Percentiles rank a stretch among this genome's conserved stretches.
phyloP scores from a whole-genome alignment of 2,888 invertebrate species.

The Priocnemis perturbator region DNA sequence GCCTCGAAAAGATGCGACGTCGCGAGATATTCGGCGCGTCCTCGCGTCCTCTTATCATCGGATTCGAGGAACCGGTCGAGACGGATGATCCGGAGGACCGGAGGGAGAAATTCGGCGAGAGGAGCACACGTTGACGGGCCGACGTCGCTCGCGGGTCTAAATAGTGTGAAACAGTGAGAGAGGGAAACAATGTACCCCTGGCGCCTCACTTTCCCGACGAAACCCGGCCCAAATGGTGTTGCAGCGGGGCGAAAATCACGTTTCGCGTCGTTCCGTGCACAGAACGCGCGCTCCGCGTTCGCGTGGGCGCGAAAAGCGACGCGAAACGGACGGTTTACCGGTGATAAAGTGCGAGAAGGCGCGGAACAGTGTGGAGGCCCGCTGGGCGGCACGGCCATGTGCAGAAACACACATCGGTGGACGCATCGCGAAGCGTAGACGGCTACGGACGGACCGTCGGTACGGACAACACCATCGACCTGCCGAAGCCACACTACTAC shows the following conservation, averaged over 20 bases:
- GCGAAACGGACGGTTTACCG: conserved; percentile 60
- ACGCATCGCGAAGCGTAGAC: conserved; percentile 69
- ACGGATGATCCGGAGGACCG: no score
- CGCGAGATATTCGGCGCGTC: no score
- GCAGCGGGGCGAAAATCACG: conserved; percentile 26
- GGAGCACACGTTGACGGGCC: conserved; percentile 20
- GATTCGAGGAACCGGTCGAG: neutral
- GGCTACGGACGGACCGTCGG: conserved; percentile 67
- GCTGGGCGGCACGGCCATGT: conserved; percentile 71
- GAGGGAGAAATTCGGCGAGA: neutral
- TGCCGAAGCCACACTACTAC: conserved; percentile 56
- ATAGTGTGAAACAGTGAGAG: no score
- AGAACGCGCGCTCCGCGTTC: conserved; percentile 21
- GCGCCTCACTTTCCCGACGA: conserved; percentile 9
- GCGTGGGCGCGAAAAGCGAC: neutral
- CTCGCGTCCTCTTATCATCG: no score
- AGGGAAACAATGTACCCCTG: conserved; percentile 32
- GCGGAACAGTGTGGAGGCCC: conserved; percentile 62
- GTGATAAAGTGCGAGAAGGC: conserved; percentile 54
- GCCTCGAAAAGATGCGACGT: no score
- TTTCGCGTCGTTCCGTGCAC: conserved; percentile 14
- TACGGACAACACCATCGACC: conserved; percentile 68
- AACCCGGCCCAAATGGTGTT: no score
- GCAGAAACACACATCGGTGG: conserved; percentile 71
- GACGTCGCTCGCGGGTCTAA: conserved; percentile 26